Evolutionary conservation across 2,888 invertebrate genomes (phyloP).

Genomic region (Rhagium mordax): DNA sequence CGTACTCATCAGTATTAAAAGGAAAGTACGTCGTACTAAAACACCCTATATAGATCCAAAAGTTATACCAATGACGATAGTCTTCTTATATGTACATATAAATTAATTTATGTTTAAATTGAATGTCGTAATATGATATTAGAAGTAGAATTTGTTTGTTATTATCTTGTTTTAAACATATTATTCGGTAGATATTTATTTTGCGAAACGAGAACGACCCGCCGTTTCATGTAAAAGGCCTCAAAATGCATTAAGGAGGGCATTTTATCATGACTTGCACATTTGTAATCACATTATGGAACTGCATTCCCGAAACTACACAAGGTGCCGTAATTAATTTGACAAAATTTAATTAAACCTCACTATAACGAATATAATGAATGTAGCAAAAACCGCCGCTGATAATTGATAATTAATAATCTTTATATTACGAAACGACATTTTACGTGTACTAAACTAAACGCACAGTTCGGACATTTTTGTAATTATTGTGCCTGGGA

Average conservation of each 20-base stretch:
- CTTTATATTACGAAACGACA: neutral
- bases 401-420: neutral
- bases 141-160: too few relatives aligned
- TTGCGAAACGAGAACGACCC: neutral
- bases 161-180: too few relatives aligned
- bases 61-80: too few relatives aligned
- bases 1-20: too few relatives aligned
- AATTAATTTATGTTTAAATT: too few relatives aligned
- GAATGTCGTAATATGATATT: too few relatives aligned
- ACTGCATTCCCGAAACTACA: conserved; percentile 36
- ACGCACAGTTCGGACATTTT: neutral
- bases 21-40: too few relatives aligned
- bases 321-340: conserved; percentile 41
- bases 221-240: neutral
- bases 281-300: conserved; percentile 40
- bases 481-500: neutral
- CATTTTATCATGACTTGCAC: conserved; percentile 42
- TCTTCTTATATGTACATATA: too few relatives aligned
- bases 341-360: conserved; percentile 30
- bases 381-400: neutral
- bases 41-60: too few relatives aligned
- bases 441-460: neutral
- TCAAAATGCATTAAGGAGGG: conserved; percentile 35
- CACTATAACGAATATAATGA: conserved; percentile 1
- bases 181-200: too few relatives aligned